Percentiles rank a stretch among this genome's conserved stretches.
Evolutionary conservation across 2,888 invertebrate species (phyloP).

Genomic region (Drosophila prolongata): DNA sequence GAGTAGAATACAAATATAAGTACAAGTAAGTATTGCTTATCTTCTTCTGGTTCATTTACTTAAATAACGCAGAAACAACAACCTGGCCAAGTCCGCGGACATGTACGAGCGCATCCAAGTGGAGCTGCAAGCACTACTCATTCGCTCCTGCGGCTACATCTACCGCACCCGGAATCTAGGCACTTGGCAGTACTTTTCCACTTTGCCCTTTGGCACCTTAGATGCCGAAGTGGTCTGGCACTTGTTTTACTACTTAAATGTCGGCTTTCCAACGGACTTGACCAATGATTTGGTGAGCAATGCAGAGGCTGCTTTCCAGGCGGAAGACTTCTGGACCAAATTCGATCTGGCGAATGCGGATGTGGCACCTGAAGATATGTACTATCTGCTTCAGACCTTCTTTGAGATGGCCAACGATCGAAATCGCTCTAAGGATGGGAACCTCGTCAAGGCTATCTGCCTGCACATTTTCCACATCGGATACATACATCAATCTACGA

Average conservation of each 20-base stretch:
- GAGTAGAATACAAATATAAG: conserved; percentile 18
- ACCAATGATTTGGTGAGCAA: conserved; percentile 73
- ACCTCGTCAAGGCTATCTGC: conserved; percentile 88
- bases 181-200: conserved; percentile 93
- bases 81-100: conserved; percentile 84
- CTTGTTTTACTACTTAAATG: conserved; percentile 87
- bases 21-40: not conserved
- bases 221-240: conserved; percentile 87
- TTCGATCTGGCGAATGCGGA: conserved; percentile 88
- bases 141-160: conserved; percentile 89
- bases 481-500: conserved; percentile 88
- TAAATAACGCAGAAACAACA: conserved; percentile 71
- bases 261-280: conserved; percentile 85
- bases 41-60: not conserved
- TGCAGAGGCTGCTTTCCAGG: conserved; percentile 85
- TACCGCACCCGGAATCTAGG: conserved; percentile 90
- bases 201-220: conserved; percentile 88
- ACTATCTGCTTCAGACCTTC: conserved; percentile 91
- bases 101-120: conserved; percentile 87
- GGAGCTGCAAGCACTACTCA: conserved; percentile 90
- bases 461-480: conserved; percentile 91
- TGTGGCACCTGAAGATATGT: conserved; percentile 90
- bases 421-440: conserved; percentile 85
- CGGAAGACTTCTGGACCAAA: conserved; percentile 85
- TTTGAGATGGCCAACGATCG: conserved; percentile 92